Conservation (phyloP, 2,888 invertebrate genomes). For the Lobophora halterata region DNA sequence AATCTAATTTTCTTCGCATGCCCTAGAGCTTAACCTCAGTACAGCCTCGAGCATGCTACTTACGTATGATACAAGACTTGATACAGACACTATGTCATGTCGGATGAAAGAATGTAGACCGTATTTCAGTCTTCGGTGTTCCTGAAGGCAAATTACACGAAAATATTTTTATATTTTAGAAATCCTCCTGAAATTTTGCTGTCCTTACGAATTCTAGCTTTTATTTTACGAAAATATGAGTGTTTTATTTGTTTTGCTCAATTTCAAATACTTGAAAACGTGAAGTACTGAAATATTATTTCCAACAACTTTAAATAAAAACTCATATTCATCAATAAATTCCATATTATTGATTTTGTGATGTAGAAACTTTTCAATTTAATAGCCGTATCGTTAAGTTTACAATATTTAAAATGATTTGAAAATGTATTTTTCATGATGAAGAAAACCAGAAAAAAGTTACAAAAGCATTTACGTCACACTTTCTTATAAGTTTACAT, state of each 20-base stretch:
- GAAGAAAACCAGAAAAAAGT: too few relatives aligned
- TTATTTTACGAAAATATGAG: neutral
- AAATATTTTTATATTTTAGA: constrained; percentile 12
- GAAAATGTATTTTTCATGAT: too few relatives aligned
- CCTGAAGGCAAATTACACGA: constrained; percentile 7
- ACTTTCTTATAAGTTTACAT: too few relatives aligned
- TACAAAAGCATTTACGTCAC: too few relatives aligned
- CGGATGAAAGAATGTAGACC: constrained; percentile 10
- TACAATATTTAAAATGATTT: too few relatives aligned
- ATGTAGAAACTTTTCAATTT: too few relatives aligned
- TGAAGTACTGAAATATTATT: too few relatives aligned
- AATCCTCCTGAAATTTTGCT: neutral
- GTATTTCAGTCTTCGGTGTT: constrained; percentile 16
- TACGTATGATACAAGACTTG: constrained; percentile 13
- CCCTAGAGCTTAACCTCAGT: neutral
- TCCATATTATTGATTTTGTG: too few relatives aligned
- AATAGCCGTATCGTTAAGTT: too few relatives aligned
- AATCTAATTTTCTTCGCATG: neutral
- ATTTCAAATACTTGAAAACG: too few relatives aligned
- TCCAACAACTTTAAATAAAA: too few relatives aligned
- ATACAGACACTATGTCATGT: constrained; percentile 10
- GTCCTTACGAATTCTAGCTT: neutral
- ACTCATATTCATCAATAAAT: too few relatives aligned
- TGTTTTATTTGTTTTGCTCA: neutral
- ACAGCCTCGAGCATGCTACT: neutral